phyloP scores from a whole-genome alignment of 2,797 vertebrate species.

The Nyctibius grandis region DNA sequence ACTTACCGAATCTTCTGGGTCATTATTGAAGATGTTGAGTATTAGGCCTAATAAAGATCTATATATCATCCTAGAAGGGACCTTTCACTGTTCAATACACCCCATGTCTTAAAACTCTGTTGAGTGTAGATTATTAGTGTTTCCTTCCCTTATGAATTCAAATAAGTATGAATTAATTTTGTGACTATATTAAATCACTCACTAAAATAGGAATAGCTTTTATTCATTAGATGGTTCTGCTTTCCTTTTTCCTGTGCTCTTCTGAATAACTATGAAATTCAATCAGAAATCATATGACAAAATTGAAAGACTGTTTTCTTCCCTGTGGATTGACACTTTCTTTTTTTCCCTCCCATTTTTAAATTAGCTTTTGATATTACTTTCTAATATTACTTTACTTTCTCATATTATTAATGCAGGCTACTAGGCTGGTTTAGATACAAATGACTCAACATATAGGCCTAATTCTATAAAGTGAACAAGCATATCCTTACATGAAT shows the following conservation, averaged over 20 bases:
- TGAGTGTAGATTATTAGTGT: neutral
- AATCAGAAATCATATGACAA: neutral
- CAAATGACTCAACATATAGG: neutral
- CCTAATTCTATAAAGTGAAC: neutral
- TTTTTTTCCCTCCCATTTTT: neutral
- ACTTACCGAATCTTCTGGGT: neutral
- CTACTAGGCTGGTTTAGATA: neutral
- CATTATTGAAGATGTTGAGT: neutral
- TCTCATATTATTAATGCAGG: neutral
- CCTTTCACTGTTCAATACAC: neutral
- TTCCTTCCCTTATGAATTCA: neutral
- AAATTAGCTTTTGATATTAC: neutral
- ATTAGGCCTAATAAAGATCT: neutral
- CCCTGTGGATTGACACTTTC: neutral
- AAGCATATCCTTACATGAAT: neutral
- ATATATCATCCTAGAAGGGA: neutral
- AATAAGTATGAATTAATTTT: neutral
- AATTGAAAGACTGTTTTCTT: neutral
- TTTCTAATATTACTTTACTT: neutral
- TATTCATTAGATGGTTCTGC: neutral
- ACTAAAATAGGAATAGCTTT: neutral
- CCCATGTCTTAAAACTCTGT: neutral
- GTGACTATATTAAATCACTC: neutral
- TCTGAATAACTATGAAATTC: neutral
- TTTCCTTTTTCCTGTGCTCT: neutral